Evolutionary conservation across 1,140 invertebrate species (phyloP).

Genomic region (Bombus picipes): DNA sequence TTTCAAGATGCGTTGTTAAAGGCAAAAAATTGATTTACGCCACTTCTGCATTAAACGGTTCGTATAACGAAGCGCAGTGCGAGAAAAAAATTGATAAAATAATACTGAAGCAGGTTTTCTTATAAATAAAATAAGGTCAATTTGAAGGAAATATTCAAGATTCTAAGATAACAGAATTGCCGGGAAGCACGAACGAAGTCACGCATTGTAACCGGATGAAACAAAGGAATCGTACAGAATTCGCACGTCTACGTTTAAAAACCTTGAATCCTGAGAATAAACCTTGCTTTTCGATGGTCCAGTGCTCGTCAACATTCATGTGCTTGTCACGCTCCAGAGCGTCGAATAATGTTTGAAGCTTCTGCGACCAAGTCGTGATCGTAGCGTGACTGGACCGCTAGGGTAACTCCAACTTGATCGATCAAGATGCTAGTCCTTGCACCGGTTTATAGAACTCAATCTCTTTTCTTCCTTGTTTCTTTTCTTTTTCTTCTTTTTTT

Average conservation of each 20-base stretch:
- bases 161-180: background rate
- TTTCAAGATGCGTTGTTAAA: too few relatives aligned
- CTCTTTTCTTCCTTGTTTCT: background rate
- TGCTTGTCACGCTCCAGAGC: conserved; percentile 7
- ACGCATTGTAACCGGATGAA: background rate
- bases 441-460: background rate
- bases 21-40: too few relatives aligned
- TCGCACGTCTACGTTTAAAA: conserved; percentile 18
- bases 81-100: background rate
- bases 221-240: conserved; percentile 17
- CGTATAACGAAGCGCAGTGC: too few relatives aligned
- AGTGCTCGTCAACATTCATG: conserved; percentile 24
- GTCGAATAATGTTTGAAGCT: background rate
- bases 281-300: conserved; percentile 39
- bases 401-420: conserved; percentile 32
- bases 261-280: conserved; percentile 39
- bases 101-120: background rate
- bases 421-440: background rate
- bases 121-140: background rate
- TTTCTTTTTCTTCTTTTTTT: background rate
- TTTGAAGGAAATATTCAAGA: background rate
- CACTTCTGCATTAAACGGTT: too few relatives aligned
- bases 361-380: conserved; percentile 11
- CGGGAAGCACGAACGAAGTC: background rate
- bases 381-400: conserved; percentile 19